Percentiles rank a stretch among this genome's conserved stretches.
These are phyloP conservation scores for Acleris literana DNA, from an alignment of 2,888 invertebrate species.

Conservation along the genomic window DNA sequence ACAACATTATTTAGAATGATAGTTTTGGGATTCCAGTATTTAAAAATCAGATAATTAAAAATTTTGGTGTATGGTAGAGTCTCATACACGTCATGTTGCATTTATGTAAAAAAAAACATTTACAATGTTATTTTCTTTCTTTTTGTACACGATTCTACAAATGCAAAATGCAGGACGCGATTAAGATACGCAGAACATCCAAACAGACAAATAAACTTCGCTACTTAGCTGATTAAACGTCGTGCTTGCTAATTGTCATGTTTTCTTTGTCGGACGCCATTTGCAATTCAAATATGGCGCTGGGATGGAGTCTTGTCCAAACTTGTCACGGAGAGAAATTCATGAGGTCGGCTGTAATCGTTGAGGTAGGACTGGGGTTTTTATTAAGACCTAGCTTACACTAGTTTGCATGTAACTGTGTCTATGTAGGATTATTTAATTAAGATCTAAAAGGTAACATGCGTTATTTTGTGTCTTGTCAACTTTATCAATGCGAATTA, in stretches of 20 bases:
- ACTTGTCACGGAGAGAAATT: slow-evolving; percentile 39
- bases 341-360: slow-evolving; percentile 19
- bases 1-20: too few species aligned
- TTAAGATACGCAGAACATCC: background rate
- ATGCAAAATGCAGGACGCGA: too few species aligned
- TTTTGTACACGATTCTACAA: too few species aligned
- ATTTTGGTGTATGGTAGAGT: too few species aligned
- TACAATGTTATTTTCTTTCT: too few species aligned
- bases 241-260: slow-evolving; percentile 75
- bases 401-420: background rate
- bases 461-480: too few species aligned
- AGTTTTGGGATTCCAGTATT: too few species aligned
- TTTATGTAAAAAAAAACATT: too few species aligned
- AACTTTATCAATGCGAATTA: too few species aligned
- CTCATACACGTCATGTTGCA: too few species aligned
- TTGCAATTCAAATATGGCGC: slow-evolving; percentile 71
- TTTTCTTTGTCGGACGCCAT: slow-evolving; percentile 69
- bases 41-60: too few species aligned
- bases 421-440: background rate
- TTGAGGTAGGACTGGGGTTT: background rate
- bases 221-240: slow-evolving; percentile 72
- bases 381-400: background rate
- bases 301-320: slow-evolving; percentile 46
- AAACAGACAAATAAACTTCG: slow-evolving; percentile 34
- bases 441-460: too few species aligned